Evolutionary conservation across 2,888 invertebrate species (phyloP), one percentile per base, ranked within the genome.

Genomic region (Steinernema scapterisci): DNA sequence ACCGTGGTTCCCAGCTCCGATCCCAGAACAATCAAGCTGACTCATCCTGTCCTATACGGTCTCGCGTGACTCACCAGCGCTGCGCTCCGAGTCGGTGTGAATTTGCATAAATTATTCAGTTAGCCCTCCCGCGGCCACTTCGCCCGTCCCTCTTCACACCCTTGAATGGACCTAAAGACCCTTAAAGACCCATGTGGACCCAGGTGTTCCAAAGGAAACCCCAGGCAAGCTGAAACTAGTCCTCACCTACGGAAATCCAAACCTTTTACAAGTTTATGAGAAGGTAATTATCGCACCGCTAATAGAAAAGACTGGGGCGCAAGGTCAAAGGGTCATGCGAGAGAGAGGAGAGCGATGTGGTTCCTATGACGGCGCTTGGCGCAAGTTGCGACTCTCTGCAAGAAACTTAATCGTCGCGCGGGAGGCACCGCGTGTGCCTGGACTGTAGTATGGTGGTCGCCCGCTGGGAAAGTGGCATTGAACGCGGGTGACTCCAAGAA

Each of bases 101-200:
- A 63, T 63, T 63, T 63, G 63, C 63, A 63, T 63, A 63, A 63
- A 63, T 63, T 63, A 63, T 63, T 63, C 63, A 63, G 63, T 63
- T 48, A 19, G 38, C 9, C 38, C 38, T 6, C 38, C 38, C 48
- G 38, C 25, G 31, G 31, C 31, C 63, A 63, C 63, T 63, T 63
- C 16, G 21, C 63, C 5, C 38, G 3, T 16, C 63, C 13, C 45
- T 44, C 45, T 7, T 16, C 16, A 7, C 16, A 25, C 27, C 54
- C 27, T 54, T 51, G 19, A 19, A 51, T 6, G 54, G 16, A 54
- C 6, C 38, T 11, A 52, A 52, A 23, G 21, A 23, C 3, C 9
- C 38, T 63, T 63, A 9, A 27, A 63, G 25, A 31, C 9, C 38
- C 38, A 6, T 9, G 9, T 38, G 9, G 38, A 38, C 38, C 38